phyloP scores from a whole-genome alignment of 2,888 invertebrate species.

The Perizoma flavofasciatum region DNA sequence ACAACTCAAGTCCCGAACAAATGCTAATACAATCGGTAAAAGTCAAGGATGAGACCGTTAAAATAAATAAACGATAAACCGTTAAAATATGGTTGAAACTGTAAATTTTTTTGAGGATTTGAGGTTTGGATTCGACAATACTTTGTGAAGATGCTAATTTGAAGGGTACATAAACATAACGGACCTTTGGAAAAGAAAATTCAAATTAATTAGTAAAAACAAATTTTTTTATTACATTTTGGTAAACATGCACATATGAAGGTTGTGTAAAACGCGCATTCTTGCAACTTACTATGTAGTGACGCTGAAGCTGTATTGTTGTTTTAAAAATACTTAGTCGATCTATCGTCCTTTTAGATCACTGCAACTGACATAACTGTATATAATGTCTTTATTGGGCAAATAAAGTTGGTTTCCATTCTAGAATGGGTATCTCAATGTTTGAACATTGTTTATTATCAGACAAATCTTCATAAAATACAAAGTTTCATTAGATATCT shows the following conservation, averaged over 20 bases:
- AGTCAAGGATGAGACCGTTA: constrained; percentile 60
- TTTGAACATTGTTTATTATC: constrained; percentile 16
- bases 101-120: constrained; percentile 48
- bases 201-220: constrained; percentile 12
- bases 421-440: too few relatives aligned
- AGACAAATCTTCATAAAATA: constrained; percentile 37
- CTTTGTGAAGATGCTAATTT: constrained; percentile 37
- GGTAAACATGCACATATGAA: too few relatives aligned
- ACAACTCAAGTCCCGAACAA: constrained; percentile 52
- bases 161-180: constrained; percentile 24
- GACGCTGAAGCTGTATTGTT: too few relatives aligned
- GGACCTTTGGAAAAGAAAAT: constrained; percentile 12
- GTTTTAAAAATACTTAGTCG: too few relatives aligned
- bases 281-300: too few relatives aligned
- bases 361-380: too few relatives aligned
- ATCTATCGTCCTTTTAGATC: too few relatives aligned
- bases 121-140: constrained; percentile 37
- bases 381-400: too few relatives aligned
- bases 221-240: not conserved
- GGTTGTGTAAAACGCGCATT: too few relatives aligned
- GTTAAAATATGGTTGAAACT: constrained; percentile 45
- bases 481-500: constrained; percentile 42
- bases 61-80: constrained; percentile 36
- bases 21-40: constrained; percentile 64
- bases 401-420: too few relatives aligned